Percentiles rank a stretch among this genome's conserved stretches.
Evolutionary conservation across 35 echinoderm and acorn worm genomes (phyloP).

Genomic region (Ophiothrix spiculata): DNA sequence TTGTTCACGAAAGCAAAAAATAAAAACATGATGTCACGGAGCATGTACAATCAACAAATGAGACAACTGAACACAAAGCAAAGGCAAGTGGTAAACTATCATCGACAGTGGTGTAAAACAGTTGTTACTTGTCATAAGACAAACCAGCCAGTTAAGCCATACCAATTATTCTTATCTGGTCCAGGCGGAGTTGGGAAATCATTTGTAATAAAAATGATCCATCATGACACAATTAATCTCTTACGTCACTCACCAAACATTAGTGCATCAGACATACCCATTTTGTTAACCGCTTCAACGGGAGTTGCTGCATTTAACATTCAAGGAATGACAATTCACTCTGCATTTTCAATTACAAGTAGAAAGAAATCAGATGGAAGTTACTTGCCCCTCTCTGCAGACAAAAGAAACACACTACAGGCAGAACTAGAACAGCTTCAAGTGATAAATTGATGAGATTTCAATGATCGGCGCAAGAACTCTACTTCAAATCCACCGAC

Average conservation of each 20-base stretch:
- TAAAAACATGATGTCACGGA: too few species aligned
- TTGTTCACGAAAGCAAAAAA: too few species aligned
- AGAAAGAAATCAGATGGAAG: slow-evolving; percentile 9
- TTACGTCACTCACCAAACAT: neutral
- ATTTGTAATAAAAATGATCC: slow-evolving; percentile 38
- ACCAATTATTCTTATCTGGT: slow-evolving; percentile 44
- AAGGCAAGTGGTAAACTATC: neutral
- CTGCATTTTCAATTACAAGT: slow-evolving; percentile 36
- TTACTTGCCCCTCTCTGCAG: slow-evolving; percentile 61
- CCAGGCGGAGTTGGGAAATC: slow-evolving; percentile 36
- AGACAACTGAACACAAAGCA: slow-evolving; percentile 16
- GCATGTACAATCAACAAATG: neutral
- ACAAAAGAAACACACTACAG: slow-evolving; percentile 40
- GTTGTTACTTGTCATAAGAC: neutral
- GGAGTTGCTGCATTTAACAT: slow-evolving; percentile 69
- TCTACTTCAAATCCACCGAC: slow-evolving; percentile 27
- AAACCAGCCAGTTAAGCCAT: neutral
- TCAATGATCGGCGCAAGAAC: slow-evolving; percentile 53
- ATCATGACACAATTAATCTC: neutral
- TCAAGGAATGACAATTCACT: slow-evolving; percentile 49
- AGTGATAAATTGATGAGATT: slow-evolving; percentile 80
- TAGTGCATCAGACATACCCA: slow-evolving; percentile 20
- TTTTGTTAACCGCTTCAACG: slow-evolving; percentile 50
- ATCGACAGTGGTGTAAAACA: neutral
- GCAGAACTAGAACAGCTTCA: slow-evolving; percentile 35